Percentiles rank a stretch among this genome's conserved stretches.
These are phyloP conservation scores for Chydorus sphaericus DNA, from an alignment of 2,888 invertebrate genomes.

Conservation along the genomic window DNA sequence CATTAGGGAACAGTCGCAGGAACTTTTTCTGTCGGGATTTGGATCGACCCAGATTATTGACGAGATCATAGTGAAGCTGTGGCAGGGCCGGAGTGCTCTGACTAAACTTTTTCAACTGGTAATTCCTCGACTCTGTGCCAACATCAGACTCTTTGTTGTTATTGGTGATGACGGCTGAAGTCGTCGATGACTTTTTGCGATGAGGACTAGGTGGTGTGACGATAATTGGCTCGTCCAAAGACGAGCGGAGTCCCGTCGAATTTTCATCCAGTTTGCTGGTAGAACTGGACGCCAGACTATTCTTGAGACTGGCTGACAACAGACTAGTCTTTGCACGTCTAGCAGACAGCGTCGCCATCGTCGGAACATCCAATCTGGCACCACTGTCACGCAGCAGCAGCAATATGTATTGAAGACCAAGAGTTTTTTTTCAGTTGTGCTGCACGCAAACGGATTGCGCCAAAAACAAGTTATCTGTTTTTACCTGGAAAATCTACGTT, in stretches of 20 bases:
- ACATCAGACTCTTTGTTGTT: no score
- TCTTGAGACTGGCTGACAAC: not conserved
- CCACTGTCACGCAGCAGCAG: not conserved
- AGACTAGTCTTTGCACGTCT: not conserved
- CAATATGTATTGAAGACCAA: no score
- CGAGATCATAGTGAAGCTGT: slow-evolving; percentile 19
- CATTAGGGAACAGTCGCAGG: slow-evolving; percentile 69
- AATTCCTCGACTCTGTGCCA: not conserved
- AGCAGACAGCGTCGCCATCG: not conserved
- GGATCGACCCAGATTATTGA: slow-evolving; percentile 18
- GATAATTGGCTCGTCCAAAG: no score
- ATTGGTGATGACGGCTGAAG: no score
- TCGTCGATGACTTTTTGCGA: no score
- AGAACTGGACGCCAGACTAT: not conserved
- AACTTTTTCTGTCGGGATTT: slow-evolving; percentile 77
- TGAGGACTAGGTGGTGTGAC: no score
- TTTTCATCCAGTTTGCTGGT: not conserved
- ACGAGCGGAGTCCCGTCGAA: not conserved
- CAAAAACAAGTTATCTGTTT: not conserved
- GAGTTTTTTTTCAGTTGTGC: not conserved
- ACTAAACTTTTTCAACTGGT: slow-evolving; percentile 29
- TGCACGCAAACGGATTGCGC: not conserved
- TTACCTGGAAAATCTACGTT: slow-evolving; percentile 2
- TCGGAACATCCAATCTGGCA: not conserved
- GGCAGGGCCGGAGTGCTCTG: slow-evolving; percentile 33